phyloP scores from a whole-genome alignment of 2,113 vertebrate genomes.

The Cheilinus undulatus region DNA sequence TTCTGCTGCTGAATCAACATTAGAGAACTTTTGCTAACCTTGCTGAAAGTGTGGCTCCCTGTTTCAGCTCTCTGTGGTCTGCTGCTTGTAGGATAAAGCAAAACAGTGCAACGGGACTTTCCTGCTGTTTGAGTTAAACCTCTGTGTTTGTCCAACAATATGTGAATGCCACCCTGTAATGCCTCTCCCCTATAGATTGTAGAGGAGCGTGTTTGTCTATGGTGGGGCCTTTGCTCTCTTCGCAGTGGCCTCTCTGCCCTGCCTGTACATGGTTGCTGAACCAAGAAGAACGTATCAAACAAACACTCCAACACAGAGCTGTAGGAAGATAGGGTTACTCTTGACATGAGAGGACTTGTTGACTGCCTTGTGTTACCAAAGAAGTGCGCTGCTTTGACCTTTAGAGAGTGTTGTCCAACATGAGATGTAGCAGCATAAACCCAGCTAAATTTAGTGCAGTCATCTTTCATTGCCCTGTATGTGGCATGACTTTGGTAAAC shows the following conservation, averaged over 20 bases:
- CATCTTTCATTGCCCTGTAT: neutral
- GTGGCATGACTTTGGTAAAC: neutral
- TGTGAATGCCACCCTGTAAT: slow-evolving; percentile 46
- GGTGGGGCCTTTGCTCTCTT: slow-evolving; percentile 63
- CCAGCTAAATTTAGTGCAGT: neutral
- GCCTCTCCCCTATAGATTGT: slow-evolving; percentile 61
- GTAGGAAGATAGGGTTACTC: slow-evolving; percentile 60
- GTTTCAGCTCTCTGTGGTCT: slow-evolving; percentile 32
- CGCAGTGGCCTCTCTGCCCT: slow-evolving; percentile 59
- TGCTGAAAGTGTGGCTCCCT: slow-evolving; percentile 25
- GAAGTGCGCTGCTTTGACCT: slow-evolving; percentile 37
- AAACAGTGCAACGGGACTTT: slow-evolving; percentile 40
- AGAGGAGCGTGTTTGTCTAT: slow-evolving; percentile 75
- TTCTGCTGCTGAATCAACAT: slow-evolving; percentile 44
- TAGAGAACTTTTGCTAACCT: slow-evolving; percentile 19
- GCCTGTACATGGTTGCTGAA: slow-evolving; percentile 60
- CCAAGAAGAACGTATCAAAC: slow-evolving; percentile 71
- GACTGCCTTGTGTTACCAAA: slow-evolving; percentile 41
- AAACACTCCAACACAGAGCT: slow-evolving; percentile 64
- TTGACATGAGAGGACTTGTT: slow-evolving; percentile 51
- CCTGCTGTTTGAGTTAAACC: slow-evolving; percentile 52
- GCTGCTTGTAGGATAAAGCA: slow-evolving; percentile 34
- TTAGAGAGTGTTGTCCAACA: slow-evolving; percentile 12
- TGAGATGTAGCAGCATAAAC: neutral
- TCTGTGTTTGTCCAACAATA: slow-evolving; percentile 67